Evolutionary conservation across 2,797 vertebrate genomes (phyloP).

Genomic region (Vipera latastei): DNA sequence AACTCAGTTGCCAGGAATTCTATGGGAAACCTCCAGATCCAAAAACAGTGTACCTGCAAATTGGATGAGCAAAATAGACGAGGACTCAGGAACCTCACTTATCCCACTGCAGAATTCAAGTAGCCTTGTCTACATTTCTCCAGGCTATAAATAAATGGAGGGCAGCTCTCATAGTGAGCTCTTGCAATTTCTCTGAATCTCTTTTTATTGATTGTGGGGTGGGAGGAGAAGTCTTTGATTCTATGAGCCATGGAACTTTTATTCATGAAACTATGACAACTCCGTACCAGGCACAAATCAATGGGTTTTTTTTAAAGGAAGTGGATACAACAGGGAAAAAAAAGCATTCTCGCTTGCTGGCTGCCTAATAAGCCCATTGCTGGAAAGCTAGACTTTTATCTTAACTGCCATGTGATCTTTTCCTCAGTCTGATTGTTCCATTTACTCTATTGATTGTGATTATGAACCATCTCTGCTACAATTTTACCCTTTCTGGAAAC

Average conservation of each 20-base stretch:
- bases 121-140: not conserved
- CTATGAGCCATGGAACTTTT: constrained; percentile 68
- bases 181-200: constrained; percentile 2
- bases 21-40: not conserved
- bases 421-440: constrained; percentile 67
- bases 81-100: not conserved
- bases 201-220: constrained; percentile 71
- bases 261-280: constrained; percentile 77
- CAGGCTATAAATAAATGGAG: not conserved
- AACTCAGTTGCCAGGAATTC: not conserved
- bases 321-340: constrained; percentile 48
- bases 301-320: constrained; percentile 76
- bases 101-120: not conserved
- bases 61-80: not conserved
- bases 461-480: constrained; percentile 54
- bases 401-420: constrained; percentile 72
- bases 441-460: constrained; percentile 68
- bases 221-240: constrained; percentile 73
- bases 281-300: constrained; percentile 78
- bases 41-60: not conserved
- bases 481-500: constrained; percentile 49
- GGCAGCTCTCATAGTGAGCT: not conserved
- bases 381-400: constrained; percentile 72
- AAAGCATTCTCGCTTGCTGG: constrained; percentile 60
- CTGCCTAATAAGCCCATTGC: constrained; percentile 69